Conservation (phyloP, 2,888 invertebrate species). For the Acleris holmiana region DNA sequence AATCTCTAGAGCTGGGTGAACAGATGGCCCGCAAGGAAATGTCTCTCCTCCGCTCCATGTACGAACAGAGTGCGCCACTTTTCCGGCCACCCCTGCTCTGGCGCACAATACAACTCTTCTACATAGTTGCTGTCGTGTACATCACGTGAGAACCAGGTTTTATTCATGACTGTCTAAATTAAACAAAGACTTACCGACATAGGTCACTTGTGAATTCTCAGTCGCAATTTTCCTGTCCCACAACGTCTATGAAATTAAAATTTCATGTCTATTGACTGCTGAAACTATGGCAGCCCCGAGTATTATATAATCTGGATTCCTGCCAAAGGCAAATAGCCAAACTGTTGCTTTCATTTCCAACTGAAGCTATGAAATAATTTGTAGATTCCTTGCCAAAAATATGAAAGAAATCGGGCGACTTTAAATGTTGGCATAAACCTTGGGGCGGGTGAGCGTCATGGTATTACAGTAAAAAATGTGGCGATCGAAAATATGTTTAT, state of each 20-base stretch:
- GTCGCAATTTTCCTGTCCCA: slow-evolving; percentile 6
- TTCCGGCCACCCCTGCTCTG: slow-evolving; percentile 66
- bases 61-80: slow-evolving; percentile 70
- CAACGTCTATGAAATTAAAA: not conserved
- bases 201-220: too few species aligned
- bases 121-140: slow-evolving; percentile 73
- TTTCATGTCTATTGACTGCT: slow-evolving; percentile 13
- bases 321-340: slow-evolving; percentile 29
- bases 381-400: slow-evolving; percentile 5
- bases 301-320: slow-evolving; percentile 24
- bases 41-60: slow-evolving; percentile 60
- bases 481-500: too few species aligned
- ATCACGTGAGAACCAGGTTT: slow-evolving; percentile 71
- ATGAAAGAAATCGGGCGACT: not conserved
- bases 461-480: too few species aligned
- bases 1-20: slow-evolving; percentile 56
- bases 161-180: slow-evolving; percentile 43
- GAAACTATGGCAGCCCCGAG: slow-evolving; percentile 20
- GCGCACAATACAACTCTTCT: slow-evolving; percentile 70
- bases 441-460: too few species aligned
- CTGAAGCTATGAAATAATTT: slow-evolving; percentile 4
- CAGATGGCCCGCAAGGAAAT: slow-evolving; percentile 50
- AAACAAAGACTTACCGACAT: not conserved
- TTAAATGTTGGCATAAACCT: too few species aligned
- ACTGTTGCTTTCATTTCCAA: slow-evolving; percentile 29